Conservation (phyloP, 2,113 vertebrate genomes). For the Nettapus auritus region DNA sequence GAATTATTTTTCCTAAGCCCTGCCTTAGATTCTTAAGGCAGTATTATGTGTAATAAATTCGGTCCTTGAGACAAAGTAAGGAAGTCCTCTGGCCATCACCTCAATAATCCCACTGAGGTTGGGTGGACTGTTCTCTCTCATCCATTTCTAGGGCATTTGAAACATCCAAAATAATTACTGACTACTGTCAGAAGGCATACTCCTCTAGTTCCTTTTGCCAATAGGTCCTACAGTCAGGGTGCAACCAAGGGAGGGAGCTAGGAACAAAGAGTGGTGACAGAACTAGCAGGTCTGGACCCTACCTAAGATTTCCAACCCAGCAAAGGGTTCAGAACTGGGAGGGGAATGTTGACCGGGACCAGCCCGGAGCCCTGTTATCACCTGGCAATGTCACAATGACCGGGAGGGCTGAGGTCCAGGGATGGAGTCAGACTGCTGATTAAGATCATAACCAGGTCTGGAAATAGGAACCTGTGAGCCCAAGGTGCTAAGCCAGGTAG, state of each 20-base stretch:
- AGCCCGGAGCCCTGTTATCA: not conserved
- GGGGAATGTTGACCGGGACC: not conserved
- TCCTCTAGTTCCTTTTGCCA: not conserved
- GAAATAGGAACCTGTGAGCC: not conserved
- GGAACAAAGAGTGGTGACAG: not conserved
- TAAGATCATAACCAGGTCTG: not conserved
- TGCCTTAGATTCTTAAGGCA: not conserved
- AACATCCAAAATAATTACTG: not conserved
- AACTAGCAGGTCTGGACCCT: not conserved
- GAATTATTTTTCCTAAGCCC: not conserved
- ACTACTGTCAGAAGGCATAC: not conserved
- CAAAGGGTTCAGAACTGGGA: not conserved
- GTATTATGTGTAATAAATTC: accelerated
- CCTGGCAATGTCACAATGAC: not conserved
- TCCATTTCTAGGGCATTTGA: not conserved
- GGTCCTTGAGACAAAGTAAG: not conserved
- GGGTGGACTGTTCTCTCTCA: not conserved
- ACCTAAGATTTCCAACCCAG: accelerated
- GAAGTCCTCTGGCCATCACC: not conserved
- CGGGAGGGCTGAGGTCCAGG: not conserved
- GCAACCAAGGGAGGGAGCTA: not conserved
- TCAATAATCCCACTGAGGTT: not conserved
- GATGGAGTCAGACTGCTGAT: not conserved
- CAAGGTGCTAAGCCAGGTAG: not conserved
- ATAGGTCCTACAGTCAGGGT: not conserved